These are phyloP conservation scores for Eupithecia subfuscata DNA, from an alignment of 2,888 invertebrate species.

Conservation along the genomic window DNA sequence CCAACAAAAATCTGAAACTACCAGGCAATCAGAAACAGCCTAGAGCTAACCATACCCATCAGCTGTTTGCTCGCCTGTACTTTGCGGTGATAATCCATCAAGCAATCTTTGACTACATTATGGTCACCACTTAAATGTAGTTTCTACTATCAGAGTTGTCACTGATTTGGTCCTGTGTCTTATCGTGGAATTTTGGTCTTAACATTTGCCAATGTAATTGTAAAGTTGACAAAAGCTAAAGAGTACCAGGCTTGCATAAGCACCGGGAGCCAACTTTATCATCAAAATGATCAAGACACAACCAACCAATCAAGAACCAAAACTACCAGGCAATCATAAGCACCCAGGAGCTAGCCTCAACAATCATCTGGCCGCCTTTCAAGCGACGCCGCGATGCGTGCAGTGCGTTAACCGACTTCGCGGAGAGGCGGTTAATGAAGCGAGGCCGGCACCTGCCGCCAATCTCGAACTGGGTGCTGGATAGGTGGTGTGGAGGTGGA, in stretches of 20 bases:
- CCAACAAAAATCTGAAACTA: too few species aligned
- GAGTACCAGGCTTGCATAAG: too few species aligned
- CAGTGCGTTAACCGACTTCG: conserved; percentile 42
- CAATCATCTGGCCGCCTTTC: conserved; percentile 16
- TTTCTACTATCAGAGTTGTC: not conserved
- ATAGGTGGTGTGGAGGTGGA: conserved; percentile 36
- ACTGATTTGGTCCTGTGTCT: not conserved
- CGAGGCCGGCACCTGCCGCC: conserved; percentile 45
- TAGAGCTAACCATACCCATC: too few species aligned
- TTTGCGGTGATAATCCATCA: not conserved
- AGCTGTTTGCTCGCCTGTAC: not conserved
- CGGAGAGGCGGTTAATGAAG: conserved; percentile 46
- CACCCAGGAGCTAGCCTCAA: not conserved
- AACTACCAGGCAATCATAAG: conserved; percentile 11
- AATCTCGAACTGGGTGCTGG: conserved; percentile 43
- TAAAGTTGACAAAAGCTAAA: too few species aligned
- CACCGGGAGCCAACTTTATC: not conserved
- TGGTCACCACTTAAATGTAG: not conserved
- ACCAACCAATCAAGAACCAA: not conserved
- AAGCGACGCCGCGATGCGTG: conserved; percentile 31
- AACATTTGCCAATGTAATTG: too few species aligned
- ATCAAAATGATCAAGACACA: not conserved
- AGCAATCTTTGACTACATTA: not conserved
- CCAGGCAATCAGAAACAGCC: not conserved
- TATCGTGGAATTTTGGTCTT: too few species aligned